Evolutionary conservation across 2,113 vertebrate species (phyloP), one percentile per base, ranked within the genome.

Genomic region (Lanius collurio): DNA sequence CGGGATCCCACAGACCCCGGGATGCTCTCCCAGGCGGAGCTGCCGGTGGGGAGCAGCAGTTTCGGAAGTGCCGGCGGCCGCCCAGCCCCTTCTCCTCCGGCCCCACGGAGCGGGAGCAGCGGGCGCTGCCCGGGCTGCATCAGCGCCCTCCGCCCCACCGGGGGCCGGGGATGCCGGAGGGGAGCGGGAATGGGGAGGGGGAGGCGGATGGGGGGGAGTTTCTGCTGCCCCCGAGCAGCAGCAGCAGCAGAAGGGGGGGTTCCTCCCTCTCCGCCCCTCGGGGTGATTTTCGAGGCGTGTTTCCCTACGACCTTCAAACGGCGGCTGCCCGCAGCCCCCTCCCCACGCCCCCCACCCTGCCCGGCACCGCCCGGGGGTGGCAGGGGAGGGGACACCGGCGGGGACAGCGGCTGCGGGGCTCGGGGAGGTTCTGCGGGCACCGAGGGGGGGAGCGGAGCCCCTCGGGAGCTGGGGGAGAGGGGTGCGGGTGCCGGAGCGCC

Each of bases 301-400:
- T 91, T 87, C 87, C 41, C 93, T 11, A 15, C 68, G 86, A 97
- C 96, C 95, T 95, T 97, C 95, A 93, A 88, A 80, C 1, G 63
- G 91, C 92, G 30, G 55, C 92, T 13, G 70, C 26, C 52, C 3
- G 68, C 62, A 78, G 13, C 86, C 70, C 56, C 77, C 50, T 59
- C 59, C 49, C n/a, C 74, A 31, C 28, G 37, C 69, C 49, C 68
- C 13, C 67, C 37, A 24, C 37, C 59, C n/a, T 15, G 50, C 60
- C 83, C 71, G 20, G 67, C 62, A 7, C 13, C 52, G 16, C 83
- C 52, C 50, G 24, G 70, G 49, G 57, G 56, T 20, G 6, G 26
- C 56, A 52, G 31, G 65, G 80, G 59, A 60, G 55, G 67, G 35
- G 37, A 21, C 55, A 15, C 53, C 42, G 28, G 53, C 42, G 42